phyloP scores from a whole-genome alignment of 2,797 vertebrate species.

The Rhincodon typus region DNA sequence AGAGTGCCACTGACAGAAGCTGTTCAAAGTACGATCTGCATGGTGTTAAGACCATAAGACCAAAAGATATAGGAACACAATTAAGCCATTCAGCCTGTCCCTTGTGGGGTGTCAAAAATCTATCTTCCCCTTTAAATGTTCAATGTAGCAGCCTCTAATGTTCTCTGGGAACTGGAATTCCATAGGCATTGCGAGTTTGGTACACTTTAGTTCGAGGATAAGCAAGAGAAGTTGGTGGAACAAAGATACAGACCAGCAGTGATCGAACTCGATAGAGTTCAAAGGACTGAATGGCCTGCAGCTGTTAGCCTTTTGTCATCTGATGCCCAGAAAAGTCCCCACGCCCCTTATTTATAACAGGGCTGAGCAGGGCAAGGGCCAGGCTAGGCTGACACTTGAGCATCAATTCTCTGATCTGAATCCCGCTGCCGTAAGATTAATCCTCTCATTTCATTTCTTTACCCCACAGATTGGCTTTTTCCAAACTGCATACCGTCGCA shows the following conservation, averaged over 20 bases:
- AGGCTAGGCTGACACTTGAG: background rate
- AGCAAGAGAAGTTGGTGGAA: background rate
- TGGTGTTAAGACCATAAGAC: background rate
- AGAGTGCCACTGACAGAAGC: background rate
- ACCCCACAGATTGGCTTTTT: slow-evolving; percentile 84
- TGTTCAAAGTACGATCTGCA: background rate
- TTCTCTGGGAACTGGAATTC: no score
- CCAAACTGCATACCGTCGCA: slow-evolving; percentile 67
- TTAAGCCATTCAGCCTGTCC: no score
- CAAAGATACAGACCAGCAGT: background rate
- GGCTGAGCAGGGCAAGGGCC: background rate
- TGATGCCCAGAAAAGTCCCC: no score
- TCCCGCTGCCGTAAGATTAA: background rate
- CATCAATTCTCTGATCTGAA: background rate
- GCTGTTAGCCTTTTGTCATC: background rate
- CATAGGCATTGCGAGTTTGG: no score
- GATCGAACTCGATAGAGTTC: background rate
- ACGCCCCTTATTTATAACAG: background rate
- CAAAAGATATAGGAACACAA: no score
- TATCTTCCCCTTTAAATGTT: no score
- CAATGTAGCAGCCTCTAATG: no score
- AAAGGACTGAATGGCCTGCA: background rate
- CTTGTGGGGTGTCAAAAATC: no score
- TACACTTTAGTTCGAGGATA: no score
- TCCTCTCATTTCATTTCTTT: slow-evolving; percentile 19